phyloP scores from a whole-genome alignment of 2,797 vertebrate genomes.

The Borostomias antarcticus region DNA sequence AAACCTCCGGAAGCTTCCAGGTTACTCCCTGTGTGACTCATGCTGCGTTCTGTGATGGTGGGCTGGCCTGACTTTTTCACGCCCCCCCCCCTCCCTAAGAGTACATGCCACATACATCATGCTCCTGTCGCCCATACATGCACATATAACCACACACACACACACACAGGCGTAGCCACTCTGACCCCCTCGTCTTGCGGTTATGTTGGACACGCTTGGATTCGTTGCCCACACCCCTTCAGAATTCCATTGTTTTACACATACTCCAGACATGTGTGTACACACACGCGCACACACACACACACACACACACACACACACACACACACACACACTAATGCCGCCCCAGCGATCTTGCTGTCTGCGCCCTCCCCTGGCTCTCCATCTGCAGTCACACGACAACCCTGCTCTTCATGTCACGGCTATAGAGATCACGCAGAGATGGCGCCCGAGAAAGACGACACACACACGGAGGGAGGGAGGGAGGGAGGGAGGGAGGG shows the following conservation, averaged over 20 bases:
- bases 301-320: not conserved
- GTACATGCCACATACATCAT: no score
- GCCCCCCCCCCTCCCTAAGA: no score
- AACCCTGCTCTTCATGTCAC: constrained; percentile 40
- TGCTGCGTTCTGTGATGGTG: no score
- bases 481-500: constrained; percentile 24
- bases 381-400: constrained; percentile 27
- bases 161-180: no score
- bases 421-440: constrained; percentile 20
- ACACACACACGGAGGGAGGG: constrained; percentile 14
- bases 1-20: no score
- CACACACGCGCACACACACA: not conserved
- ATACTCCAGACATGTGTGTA: not conserved
- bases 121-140: no score
- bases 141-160: no score
- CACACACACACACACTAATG: not conserved
- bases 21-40: constrained; percentile 31
- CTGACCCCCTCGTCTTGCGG: no score
- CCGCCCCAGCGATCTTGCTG: constrained; percentile 3
- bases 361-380: constrained; percentile 6
- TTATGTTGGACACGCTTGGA: no score
- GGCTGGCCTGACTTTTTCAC: no score
- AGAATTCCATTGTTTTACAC: not conserved
- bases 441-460: no score
- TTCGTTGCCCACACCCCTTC: not conserved